These are phyloP conservation scores for Rhinichthys klamathensis DNA, from an alignment of 2,113 vertebrate species.

Conservation along the genomic window DNA sequence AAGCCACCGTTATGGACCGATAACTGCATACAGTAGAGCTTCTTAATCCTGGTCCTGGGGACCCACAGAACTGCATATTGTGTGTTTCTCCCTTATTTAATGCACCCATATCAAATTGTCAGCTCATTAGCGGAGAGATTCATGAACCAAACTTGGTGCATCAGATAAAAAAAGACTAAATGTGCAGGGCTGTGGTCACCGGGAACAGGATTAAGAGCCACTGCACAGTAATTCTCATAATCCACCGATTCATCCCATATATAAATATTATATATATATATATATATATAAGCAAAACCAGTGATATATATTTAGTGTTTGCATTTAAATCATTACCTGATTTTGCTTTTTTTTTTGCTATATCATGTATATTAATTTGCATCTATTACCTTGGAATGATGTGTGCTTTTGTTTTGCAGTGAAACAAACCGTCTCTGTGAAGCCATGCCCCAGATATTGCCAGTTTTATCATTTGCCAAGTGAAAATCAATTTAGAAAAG, in stretches of 20 bases:
- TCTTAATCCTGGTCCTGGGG: not conserved
- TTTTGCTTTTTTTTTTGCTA: not conserved
- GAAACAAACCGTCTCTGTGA: not conserved
- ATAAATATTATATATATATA: too few relatives aligned
- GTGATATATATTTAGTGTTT: not conserved
- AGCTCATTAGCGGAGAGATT: not conserved
- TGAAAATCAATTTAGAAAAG: not conserved
- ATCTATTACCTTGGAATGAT: not conserved
- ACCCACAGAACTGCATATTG: not conserved
- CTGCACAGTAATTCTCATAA: not conserved
- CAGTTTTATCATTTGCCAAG: not conserved
- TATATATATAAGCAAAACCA: too few relatives aligned
- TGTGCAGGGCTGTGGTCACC: not conserved
- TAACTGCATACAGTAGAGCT: not conserved
- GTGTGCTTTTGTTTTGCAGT: not conserved
- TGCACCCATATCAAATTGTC: not conserved
- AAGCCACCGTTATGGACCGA: conserved; percentile 23
- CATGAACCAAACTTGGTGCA: not conserved
- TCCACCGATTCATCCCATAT: not conserved
- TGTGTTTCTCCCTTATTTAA: not conserved
- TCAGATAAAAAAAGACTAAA: not conserved
- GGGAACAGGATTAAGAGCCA: not conserved
- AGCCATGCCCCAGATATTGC: not conserved
- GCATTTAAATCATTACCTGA: not conserved
- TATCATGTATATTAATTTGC: not conserved